Evolutionary conservation across 2,888 invertebrate genomes (phyloP).

Genomic region (Cryptus armator): DNA sequence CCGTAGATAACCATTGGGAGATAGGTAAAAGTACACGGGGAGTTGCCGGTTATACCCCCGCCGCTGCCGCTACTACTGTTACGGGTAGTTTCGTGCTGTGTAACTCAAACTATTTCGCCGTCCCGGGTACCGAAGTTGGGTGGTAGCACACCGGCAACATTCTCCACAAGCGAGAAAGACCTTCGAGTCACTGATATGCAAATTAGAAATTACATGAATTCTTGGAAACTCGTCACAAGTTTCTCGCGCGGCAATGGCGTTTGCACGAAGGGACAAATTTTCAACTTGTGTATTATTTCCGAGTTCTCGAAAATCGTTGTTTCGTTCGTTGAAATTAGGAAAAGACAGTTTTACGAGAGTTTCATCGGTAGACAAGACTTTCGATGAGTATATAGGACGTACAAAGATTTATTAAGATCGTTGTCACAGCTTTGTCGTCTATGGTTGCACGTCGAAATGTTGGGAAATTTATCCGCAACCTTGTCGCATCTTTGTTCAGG

Average conservation of each 20-base stretch:
- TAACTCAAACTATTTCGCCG: constrained; percentile 22
- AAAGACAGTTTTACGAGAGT: not conserved
- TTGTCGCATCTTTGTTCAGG: not conserved
- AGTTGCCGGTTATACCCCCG: not conserved
- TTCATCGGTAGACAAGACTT: too few relatives aligned
- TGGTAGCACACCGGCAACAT: not conserved
- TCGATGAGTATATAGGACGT: too few relatives aligned
- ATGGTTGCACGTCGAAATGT: not conserved
- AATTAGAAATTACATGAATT: constrained; percentile 30
- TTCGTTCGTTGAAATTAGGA: not conserved
- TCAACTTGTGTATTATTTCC: constrained; percentile 3
- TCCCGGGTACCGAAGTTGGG: constrained; percentile 16
- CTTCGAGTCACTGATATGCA: constrained; percentile 26
- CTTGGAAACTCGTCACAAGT: not conserved
- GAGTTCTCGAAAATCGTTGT: not conserved
- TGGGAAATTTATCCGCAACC: not conserved
- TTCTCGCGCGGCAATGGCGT: not conserved
- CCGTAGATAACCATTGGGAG: not conserved
- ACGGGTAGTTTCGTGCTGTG: constrained; percentile 8
- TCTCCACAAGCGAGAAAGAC: constrained; percentile 14
- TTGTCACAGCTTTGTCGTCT: not conserved
- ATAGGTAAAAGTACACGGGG: constrained; percentile 24
- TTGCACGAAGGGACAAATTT: not conserved
- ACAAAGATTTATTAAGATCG: too few relatives aligned
- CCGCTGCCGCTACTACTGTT: not conserved